A percentile compares a stretch with the other conserved stretches of the same genome.
phyloP scores from a whole-genome alignment of 2,797 vertebrate species.

The Lagorchestes hirsutus region DNA sequence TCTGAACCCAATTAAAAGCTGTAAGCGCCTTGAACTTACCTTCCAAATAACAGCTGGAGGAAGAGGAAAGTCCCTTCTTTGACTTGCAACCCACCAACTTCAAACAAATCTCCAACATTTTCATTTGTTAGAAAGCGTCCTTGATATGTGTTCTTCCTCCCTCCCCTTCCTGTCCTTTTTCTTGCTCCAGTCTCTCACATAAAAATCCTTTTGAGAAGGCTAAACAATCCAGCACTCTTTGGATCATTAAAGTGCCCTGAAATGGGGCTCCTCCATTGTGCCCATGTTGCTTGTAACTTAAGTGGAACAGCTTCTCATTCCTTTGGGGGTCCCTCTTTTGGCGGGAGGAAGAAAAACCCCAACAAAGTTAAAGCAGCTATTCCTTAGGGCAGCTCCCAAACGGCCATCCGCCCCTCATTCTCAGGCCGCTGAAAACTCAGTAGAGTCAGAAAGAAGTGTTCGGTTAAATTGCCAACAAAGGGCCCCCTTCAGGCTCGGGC shows the following conservation, averaged over 20 bases:
- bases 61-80: conserved; percentile 97
- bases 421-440: conserved; percentile 79
- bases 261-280: conserved; percentile 71
- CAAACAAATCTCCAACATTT: conserved; percentile 99
- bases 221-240: conserved; percentile 57
- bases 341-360: background rate
- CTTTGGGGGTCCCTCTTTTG: conserved; percentile 74
- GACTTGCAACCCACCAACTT: conserved; percentile 99
- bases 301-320: conserved; percentile 69
- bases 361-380: conserved; percentile 39
- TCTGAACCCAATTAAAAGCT: background rate
- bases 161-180: conserved; percentile 46
- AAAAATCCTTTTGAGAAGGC: background rate
- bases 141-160: conserved; percentile 58
- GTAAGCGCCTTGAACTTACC: conserved; percentile 87
- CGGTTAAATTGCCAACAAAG: conserved; percentile 95
- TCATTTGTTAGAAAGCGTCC: conserved; percentile 90
- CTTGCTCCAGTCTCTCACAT: conserved; percentile 25
- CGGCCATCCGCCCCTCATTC: conserved; percentile 73
- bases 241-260: conserved; percentile 66
- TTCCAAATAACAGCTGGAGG: conserved; percentile 99
- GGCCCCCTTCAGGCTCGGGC: conserved; percentile 92
- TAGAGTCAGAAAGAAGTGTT: conserved; percentile 83
- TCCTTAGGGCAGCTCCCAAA: conserved; percentile 12
- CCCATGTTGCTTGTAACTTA: conserved; percentile 66